Base-by-base conservation (phyloP, 2,113 vertebrate species). In the Tachuris rubrigastra region DNA sequence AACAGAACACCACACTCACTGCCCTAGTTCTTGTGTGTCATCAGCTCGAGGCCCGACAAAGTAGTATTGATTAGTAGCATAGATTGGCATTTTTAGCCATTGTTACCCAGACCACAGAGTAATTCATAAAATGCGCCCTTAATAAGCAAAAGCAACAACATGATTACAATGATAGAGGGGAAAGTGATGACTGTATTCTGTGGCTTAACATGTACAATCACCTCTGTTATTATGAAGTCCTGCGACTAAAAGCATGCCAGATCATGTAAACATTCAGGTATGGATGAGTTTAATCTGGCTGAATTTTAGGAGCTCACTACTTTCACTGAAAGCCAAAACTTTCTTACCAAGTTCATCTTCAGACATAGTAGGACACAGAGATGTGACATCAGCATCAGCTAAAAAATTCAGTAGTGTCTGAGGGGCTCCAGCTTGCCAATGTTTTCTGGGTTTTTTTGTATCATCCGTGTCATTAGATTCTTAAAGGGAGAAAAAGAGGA, bases 381-480 rank as follows among this genome's bases (percentile, higher is more conserved):
- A 98, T 65, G 96, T 97, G 66, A 98, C 24, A 3, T 98, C 94
- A 69, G 98, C 96, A 8, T 76, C 81, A 9, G 97, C 96, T 62
- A 99, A 97, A 28, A 97, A 97, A 2, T 97, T 97, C 91, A 99
- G 88, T 23, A 99, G 97, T 41, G 98, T 98, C 78, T 97, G 93
- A 30, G 98, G 98, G 5, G 84, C 87, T 88, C 87, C 95, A 41
- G 86, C 69, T 49, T 96, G 96, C 99, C 99, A 99, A 7, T 93
- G 97, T 69, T 95, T 97, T 87, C 98, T 98, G 83, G 67, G 76
- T 58, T 67, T 89, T 66, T 76, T 59, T 8, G 86, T 86, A 60
- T 46, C 66, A 28, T 39, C 85, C 69, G 9, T n/a, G 39, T 72
- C 63, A 35, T 59, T 22, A 14, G 13, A 65, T 24, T 85, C 93